These are phyloP conservation scores for Chlorospingus semifuscus DNA, from an alignment of 2,797 vertebrate species.

Conservation along the genomic window DNA sequence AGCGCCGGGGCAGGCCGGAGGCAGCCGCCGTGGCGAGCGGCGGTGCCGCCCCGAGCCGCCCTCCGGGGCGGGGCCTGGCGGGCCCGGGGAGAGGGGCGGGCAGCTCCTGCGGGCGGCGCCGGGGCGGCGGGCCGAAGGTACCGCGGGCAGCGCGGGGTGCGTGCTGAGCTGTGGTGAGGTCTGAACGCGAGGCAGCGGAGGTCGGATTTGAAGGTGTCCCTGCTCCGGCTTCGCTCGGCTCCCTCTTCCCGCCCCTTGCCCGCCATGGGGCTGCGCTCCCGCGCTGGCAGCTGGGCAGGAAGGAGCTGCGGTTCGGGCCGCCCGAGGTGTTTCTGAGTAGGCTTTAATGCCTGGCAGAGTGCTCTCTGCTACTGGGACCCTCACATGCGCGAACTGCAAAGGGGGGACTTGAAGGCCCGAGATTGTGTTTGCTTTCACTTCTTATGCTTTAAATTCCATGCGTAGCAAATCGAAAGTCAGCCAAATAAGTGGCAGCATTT, in stretches of 20 bases:
- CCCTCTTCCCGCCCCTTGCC: accelerated
- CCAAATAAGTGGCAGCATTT: not conserved
- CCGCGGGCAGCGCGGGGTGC: accelerated
- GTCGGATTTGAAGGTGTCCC: accelerated
- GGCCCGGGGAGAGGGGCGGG: accelerated
- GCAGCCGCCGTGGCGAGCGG: accelerated
- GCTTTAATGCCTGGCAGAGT: too few species aligned
- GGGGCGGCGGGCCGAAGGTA: not conserved
- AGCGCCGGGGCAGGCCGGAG: too few species aligned
- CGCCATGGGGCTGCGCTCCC: not conserved
- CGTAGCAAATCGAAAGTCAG: not conserved
- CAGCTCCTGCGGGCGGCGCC: accelerated
- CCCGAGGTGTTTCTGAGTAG: accelerated
- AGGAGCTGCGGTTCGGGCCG: accelerated
- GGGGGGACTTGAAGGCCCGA: not conserved
- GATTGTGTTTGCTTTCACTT: accelerated
- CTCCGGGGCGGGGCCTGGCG: not conserved
- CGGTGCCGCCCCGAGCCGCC: not conserved
- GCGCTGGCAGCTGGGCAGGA: not conserved
- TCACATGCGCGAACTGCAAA: accelerated
- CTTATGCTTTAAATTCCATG: not conserved
- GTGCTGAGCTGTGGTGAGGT: accelerated
- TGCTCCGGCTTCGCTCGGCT: not conserved
- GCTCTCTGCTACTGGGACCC: accelerated
- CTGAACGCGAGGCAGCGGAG: not conserved